Evolutionary conservation across 2,888 invertebrate species (phyloP), one percentile per base, ranked within the genome.

Genomic region (Mylabris sibirica): DNA sequence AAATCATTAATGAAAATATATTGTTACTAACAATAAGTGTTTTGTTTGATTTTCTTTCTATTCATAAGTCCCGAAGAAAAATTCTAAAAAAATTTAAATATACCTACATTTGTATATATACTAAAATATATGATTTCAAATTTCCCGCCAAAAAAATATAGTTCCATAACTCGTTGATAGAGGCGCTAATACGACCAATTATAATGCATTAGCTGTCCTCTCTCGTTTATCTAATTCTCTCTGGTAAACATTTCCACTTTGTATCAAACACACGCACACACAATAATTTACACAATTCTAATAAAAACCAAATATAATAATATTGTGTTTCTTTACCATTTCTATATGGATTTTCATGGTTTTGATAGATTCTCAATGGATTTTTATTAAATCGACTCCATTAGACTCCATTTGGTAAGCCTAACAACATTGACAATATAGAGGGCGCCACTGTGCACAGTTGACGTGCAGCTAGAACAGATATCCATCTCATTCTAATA

Each of bases 371-470:
- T 87, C 88, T 89, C 87, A 89, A 87, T 88, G 87, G 88, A 89
- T 89, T 89, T 88, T 87, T 86, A 87, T 86, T 86, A 86, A 86
- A 87, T 86, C 88, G 87, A 88, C 89, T 89, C 89, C 89, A 89
- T 89, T 89, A 88, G 85, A 85, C 86, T 86, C 86, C 86, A 87
- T 87, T 87, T 87, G 85, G 85, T 86, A 87, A 86, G 86, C 88
- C 88, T 87, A 88, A 89, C 89, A 89, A 91, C 89, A 91, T 92
- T 92, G 92, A 92, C 92, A 92, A 90, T 90, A 89, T 88, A 92
- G 92, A 89, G 90, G 91, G 92, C 92, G 90, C 88, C 89, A 89
- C 88, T 84, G 86, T 87, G 87, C 86, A 85, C 85, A 87, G 87
- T 87, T 87, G 85, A 87, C 87, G 87, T 64, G 44, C 78, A 78